phyloP scores from a whole-genome alignment of 2,113 vertebrate genomes.

The Capreolus pygargus region DNA sequence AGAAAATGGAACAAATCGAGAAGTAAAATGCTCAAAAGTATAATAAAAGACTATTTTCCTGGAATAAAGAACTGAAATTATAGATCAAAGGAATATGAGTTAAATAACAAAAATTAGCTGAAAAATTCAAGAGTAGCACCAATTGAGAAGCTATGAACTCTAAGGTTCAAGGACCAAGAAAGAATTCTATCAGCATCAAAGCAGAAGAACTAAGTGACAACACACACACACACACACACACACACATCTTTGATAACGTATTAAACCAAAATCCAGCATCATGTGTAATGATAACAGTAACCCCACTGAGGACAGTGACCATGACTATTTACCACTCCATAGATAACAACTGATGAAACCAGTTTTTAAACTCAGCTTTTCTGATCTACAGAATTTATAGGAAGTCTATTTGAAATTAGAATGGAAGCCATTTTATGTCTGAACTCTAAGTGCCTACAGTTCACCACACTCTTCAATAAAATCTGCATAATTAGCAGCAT shows the following conservation, averaged over 20 bases:
- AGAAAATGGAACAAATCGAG: not conserved
- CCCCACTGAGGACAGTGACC: too few species aligned
- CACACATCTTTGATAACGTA: not conserved
- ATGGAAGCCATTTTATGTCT: constrained; percentile 55
- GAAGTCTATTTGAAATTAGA: constrained; percentile 50
- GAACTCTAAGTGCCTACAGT: constrained; percentile 45
- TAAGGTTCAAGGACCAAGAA: not conserved
- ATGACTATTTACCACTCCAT: not conserved
- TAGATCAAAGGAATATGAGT: not conserved
- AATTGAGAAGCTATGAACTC: not conserved
- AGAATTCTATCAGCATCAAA: not conserved
- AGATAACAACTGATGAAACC: not conserved
- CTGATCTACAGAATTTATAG: not conserved
- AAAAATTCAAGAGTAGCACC: not conserved
- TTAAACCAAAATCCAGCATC: not conserved
- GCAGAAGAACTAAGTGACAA: not conserved
- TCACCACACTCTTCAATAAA: constrained; percentile 57
- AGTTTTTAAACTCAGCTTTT: not conserved
- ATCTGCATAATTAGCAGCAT: constrained; percentile 49
- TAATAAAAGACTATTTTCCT: not conserved
- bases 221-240: not conserved
- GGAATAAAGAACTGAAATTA: not conserved
- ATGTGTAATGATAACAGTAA: not conserved
- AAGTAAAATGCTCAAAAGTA: not conserved
- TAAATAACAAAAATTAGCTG: not conserved